Percentiles rank a stretch among this genome's conserved stretches.
These are phyloP conservation scores for Aphodius sticticus DNA, from an alignment of 2,888 invertebrate genomes.

Conservation along the genomic window DNA sequence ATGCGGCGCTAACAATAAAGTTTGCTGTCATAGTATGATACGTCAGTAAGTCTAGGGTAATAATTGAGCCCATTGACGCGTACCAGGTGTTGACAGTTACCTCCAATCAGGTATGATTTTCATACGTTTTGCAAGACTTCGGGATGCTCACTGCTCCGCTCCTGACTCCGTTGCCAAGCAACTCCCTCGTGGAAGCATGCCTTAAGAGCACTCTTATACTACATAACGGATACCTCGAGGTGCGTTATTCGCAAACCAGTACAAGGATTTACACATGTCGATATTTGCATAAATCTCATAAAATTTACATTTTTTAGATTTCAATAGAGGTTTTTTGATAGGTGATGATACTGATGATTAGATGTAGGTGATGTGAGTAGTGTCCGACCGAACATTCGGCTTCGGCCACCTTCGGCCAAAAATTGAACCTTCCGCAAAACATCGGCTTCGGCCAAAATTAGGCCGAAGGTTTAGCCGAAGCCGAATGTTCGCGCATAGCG, in stretches of 20 bases:
- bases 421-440: too few species aligned
- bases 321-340: too few species aligned
- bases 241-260: slow-evolving; percentile 51
- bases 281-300: background rate
- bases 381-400: too few species aligned
- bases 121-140: background rate
- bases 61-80: slow-evolving; percentile 5
- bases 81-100: slow-evolving; percentile 27
- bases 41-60: background rate
- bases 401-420: too few species aligned
- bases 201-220: slow-evolving; percentile 50
- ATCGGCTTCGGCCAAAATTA: too few species aligned
- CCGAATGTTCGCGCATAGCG: too few species aligned
- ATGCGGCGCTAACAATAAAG: background rate
- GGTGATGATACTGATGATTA: too few species aligned
- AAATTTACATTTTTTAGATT: too few species aligned
- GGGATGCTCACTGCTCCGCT: slow-evolving; percentile 4
- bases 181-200: slow-evolving; percentile 48
- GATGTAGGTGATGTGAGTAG: too few species aligned
- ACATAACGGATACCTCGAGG: slow-evolving; percentile 50
- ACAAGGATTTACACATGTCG: slow-evolving; percentile 31
- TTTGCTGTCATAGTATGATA: too few species aligned
- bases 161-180: slow-evolving; percentile 48
- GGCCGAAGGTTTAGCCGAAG: too few species aligned
- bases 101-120: background rate